phyloP scores from a whole-genome alignment of 2,113 vertebrate species.

The Platichthys stellatus region DNA sequence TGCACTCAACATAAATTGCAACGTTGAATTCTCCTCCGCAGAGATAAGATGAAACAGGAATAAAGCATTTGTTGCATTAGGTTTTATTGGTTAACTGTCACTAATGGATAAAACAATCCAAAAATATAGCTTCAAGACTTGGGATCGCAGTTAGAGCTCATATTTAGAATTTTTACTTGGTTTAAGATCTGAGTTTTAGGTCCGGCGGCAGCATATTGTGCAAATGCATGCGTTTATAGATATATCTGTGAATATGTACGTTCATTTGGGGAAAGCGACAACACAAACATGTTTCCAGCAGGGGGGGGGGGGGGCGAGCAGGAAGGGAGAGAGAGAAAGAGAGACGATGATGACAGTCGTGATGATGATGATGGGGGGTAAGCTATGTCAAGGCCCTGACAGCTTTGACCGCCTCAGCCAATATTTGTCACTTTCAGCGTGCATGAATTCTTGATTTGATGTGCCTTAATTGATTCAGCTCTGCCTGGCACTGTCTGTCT shows the following conservation, averaged over 20 bases:
- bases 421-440: slow-evolving; percentile 93
- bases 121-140: not conserved
- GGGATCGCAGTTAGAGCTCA: not conserved
- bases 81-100: not conserved
- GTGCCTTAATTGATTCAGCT: slow-evolving; percentile 95
- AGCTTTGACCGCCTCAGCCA: slow-evolving; percentile 79
- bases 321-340: slow-evolving; percentile 12
- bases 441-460: slow-evolving; percentile 96
- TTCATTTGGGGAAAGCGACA: not conserved
- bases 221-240: not conserved
- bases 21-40: too few relatives aligned
- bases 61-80: too few relatives aligned
- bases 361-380: slow-evolving; percentile 50
- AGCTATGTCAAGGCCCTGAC: slow-evolving; percentile 58
- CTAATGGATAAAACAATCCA: not conserved
- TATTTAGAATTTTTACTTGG: not conserved
- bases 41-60: too few relatives aligned
- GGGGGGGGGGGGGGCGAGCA: not conserved
- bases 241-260: not conserved
- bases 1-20: too few relatives aligned
- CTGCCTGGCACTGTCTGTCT: slow-evolving; percentile 86
- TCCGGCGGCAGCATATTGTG: not conserved
- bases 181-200: not conserved
- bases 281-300: slow-evolving; percentile 6
- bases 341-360: slow-evolving; percentile 33